Percentiles rank a stretch among this genome's conserved stretches.
Evolutionary conservation across 92 coral and sea anemone species (phyloP).

Genomic region (Epizoanthus rinbou): DNA sequence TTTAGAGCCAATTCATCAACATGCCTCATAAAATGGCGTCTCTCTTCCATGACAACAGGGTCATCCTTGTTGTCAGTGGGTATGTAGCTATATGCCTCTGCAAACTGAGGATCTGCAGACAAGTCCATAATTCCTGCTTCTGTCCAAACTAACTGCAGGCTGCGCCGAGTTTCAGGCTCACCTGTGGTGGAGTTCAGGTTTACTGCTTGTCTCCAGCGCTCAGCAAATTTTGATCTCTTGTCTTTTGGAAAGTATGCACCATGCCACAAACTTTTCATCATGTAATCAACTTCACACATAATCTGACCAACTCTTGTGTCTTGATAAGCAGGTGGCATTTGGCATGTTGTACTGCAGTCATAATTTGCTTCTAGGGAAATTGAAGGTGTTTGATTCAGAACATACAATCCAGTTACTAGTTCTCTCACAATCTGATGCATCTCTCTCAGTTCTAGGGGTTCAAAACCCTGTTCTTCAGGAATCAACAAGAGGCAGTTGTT

Average conservation of each 20-base stretch:
- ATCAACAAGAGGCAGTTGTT: slow-evolving; percentile 82
- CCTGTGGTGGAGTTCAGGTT: slow-evolving; percentile 93
- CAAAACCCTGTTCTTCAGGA: slow-evolving; percentile 85
- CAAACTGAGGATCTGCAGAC: slow-evolving; percentile 83
- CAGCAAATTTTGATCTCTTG: slow-evolving; percentile 93
- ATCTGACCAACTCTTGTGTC: slow-evolving; percentile 98
- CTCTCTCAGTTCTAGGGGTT: slow-evolving; percentile 90
- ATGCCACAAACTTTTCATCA: slow-evolving; percentile 99
- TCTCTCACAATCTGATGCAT: slow-evolving; percentile 97
- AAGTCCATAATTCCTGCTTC: slow-evolving; percentile 97
- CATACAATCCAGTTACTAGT: slow-evolving; percentile 84
- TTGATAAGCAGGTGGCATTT: slow-evolving; percentile 91
- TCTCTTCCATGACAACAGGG: slow-evolving; percentile 72
- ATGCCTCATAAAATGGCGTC: slow-evolving; percentile 77
- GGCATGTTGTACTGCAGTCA: slow-evolving; percentile 94
- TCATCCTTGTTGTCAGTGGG: slow-evolving; percentile 87
- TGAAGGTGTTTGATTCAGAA: slow-evolving; percentile 93
- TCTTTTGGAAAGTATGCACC: slow-evolving; percentile 98
- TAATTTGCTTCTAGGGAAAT: slow-evolving; percentile 85
- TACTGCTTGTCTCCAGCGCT: slow-evolving; percentile 98
- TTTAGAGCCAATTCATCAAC: slow-evolving; percentile 89
- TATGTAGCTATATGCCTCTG: slow-evolving; percentile 75
- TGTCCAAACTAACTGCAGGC: slow-evolving; percentile 91
- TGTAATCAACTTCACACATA: slow-evolving; percentile 87
- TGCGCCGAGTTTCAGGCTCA: slow-evolving; percentile 94